Conservation (phyloP, 2,113 vertebrate genomes). For the Megalops atlanticus region DNA sequence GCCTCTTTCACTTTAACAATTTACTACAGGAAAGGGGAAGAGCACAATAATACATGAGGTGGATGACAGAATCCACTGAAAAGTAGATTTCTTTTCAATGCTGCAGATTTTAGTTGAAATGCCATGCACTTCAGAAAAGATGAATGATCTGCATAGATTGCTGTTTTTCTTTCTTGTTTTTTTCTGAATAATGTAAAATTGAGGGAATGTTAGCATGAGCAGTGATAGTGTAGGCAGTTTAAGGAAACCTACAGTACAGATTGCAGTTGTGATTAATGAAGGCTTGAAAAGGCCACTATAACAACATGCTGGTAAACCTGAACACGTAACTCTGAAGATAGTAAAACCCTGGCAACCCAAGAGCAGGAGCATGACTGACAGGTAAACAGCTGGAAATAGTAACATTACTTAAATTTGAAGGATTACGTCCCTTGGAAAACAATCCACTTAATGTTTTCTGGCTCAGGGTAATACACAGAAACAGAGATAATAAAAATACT, state of each 20-base stretch:
- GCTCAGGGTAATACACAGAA: too few relatives aligned
- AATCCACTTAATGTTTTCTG: too few relatives aligned
- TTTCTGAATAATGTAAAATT: neutral
- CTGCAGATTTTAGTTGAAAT: neutral
- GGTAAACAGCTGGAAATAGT: neutral
- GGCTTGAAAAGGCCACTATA: too few relatives aligned
- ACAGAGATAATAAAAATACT: too few relatives aligned
- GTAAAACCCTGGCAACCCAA: neutral
- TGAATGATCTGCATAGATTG: neutral
- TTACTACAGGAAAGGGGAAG: conserved; percentile 16
- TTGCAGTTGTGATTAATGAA: too few relatives aligned
- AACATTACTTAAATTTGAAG: neutral
- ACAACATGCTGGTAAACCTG: too few relatives aligned
- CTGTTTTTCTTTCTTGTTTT: neutral
- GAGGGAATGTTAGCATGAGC: too few relatives aligned
- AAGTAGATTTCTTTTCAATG: conserved; percentile 1
- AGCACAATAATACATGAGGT: conserved; percentile 13
- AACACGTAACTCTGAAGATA: too few relatives aligned
- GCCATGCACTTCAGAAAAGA: neutral
- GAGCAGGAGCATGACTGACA: neutral
- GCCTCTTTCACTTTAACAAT: neutral
- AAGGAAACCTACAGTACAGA: too few relatives aligned
- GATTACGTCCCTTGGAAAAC: too few relatives aligned
- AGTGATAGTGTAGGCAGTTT: too few relatives aligned
- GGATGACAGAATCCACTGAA: neutral